Base-by-base conservation (phyloP, 2,888 invertebrate species). In the Aleiodes alternator region DNA sequence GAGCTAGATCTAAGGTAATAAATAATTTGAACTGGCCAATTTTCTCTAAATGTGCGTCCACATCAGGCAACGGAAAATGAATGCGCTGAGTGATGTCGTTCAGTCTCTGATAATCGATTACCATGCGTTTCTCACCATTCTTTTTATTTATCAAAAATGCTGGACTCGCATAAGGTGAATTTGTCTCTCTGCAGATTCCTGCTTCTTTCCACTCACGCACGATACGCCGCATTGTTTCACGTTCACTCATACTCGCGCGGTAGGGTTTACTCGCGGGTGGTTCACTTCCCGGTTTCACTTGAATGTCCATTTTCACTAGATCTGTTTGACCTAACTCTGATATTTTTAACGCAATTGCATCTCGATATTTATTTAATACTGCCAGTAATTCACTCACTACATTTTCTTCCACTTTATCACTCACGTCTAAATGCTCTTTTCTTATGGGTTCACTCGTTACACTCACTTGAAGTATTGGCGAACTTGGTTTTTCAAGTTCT, bases 91-190 rank as follows among this genome's bases (percentile, higher is more conserved):
- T 78, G 16, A 69, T 56, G 1, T 53, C 29, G 16, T 76, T 76
- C 4, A 70, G 23, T 23, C 69, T 23, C 29, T 73, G 57, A 48
- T 79, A 78, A 59, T 79, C 79, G 8, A 74, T 71, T 8, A 73
- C 79, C 14, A 77, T 38, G n/a, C 78, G 72, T 11, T 68, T 66
- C 59, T 73, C 69, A 12, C 78, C 75, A 14, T 72, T 74, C n/a
- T 73, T 61, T 16, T 78, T 79, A 2, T 72, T 74, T 0, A 79
- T 72, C 12, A 78, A 23, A 14, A 79, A 72, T 11, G 71, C 78
- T 7, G 79, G 79, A 16, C 75, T 75, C n/a, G 78, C 72, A 16
- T 70, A 79, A n/a, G 72, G 38, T n/a, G 75, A 23, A 23, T 69
- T 38, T 1, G 78, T 73, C 12, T 75, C 75, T 9, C 68, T 48